Base-by-base conservation (phyloP, 2,888 invertebrate genomes). In the Diaperis boleti region DNA sequence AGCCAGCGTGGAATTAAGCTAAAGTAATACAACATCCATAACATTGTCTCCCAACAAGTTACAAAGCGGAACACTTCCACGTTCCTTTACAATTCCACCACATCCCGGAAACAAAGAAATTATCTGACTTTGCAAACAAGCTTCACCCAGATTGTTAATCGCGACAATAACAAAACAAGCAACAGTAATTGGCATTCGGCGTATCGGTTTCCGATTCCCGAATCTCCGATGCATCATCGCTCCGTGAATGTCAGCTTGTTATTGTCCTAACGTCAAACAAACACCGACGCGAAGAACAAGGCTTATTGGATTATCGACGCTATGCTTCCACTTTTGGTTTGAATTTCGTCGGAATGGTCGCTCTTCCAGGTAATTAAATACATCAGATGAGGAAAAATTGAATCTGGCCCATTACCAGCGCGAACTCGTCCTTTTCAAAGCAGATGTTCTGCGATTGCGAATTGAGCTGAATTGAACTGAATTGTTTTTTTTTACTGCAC, bases 251-350 rank as follows among this genome's bases (percentile, higher is more conserved):
- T 15, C 49, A 17, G 49, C 49, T 31, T 49, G 49, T 49, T 49
- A 49, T 49, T 49, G 49, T 49, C 49, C 31, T 33, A 49, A 49
- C 33, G 18, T 33, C 49, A 49, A 49, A 33, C 49, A 49, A 49
- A 31, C 35, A 13, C n/a, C 18, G 33, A 33, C 5, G 17, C 29
- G 13, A 29, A 45, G 45, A 45, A 45, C 45, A 14, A 1, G 29
- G 45, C 20, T 45, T 45, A 45, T 45, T 45, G 45, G 45, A 45
- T 45, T 42, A 42, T 42, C 42, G 42, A 45, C 13, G 45, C 20
- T 11, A 45, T 29, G 26, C 26, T 45, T 26, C 26, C 29, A 45
- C 6, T 45, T 45, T 29, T 8, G 45, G 41, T 45, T 45, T 6
- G 45, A 29, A 42, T 42, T n/a, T 42, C 22, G 18, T 15, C 22